Percentiles rank a stretch among this genome's conserved stretches.
These are phyloP conservation scores for Eupsilia transversa DNA, from an alignment of 2,888 invertebrate genomes.

Conservation along the genomic window DNA sequence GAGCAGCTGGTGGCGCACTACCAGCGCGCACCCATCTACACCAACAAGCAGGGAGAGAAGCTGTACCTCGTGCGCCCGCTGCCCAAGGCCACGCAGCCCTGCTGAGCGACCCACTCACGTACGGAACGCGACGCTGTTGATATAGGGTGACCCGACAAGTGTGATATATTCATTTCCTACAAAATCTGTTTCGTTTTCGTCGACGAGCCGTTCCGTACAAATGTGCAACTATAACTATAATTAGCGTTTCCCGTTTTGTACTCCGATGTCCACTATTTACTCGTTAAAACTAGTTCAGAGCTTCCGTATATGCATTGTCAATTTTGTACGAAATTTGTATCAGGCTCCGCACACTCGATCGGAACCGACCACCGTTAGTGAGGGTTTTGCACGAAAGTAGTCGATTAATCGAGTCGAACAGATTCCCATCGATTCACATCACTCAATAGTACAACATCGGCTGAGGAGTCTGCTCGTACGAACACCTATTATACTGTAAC, in stretches of 20 bases:
- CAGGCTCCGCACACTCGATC: constrained; percentile 60
- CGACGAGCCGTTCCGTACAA: constrained; percentile 38
- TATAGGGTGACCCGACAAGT: constrained; percentile 23
- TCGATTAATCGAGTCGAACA: constrained; percentile 50
- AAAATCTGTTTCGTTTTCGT: constrained; percentile 23
- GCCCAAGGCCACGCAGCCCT: constrained; percentile 88
- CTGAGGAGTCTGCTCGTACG: constrained; percentile 63
- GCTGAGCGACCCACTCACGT: constrained; percentile 75
- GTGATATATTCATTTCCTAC: constrained; percentile 43
- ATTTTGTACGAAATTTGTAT: constrained; percentile 67
- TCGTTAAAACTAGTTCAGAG: constrained; percentile 62
- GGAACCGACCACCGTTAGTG: constrained; percentile 41
- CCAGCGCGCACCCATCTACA: constrained; percentile 99
- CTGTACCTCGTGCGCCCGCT: constrained; percentile 98
- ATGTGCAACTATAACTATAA: constrained; percentile 12
- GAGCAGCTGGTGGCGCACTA: constrained; percentile 99
- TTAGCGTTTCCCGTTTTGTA: constrained; percentile 40
- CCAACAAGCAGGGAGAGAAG: constrained; percentile 99
- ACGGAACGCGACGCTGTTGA: constrained; percentile 8
- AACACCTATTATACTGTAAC: constrained; percentile 62
- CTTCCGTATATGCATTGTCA: constrained; percentile 69
- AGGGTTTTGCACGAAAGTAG: constrained; percentile 57
- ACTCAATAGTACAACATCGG: constrained; percentile 54
- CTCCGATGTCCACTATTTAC: constrained; percentile 46
- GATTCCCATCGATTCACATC: constrained; percentile 40